Evolutionary conservation across 1,140 invertebrate genomes (phyloP).

Genomic region (Ylistrum balloti): DNA sequence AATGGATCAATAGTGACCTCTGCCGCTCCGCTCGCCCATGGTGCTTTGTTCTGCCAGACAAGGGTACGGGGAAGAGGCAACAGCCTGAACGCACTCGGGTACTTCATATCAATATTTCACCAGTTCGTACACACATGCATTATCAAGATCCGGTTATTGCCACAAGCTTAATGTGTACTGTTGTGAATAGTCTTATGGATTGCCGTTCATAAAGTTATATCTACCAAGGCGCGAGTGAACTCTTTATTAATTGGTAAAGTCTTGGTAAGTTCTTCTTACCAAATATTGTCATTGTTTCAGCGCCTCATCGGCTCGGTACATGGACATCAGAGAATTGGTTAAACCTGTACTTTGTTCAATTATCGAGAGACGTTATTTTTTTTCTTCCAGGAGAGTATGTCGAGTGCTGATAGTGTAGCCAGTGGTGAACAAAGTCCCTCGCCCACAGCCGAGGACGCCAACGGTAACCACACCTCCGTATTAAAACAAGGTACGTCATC

Average conservation of each 20-base stretch:
- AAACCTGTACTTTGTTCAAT: too few relatives aligned
- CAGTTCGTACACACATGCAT: neutral
- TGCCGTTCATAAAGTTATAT: neutral
- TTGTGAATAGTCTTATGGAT: neutral
- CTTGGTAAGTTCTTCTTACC: neutral
- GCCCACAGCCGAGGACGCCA: constrained; percentile 56
- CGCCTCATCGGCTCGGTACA: too few relatives aligned
- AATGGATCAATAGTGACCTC: neutral
- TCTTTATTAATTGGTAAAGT: constrained; percentile 28
- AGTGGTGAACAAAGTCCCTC: constrained; percentile 67
- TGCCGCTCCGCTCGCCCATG: constrained; percentile 21
- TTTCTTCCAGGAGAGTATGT: constrained; percentile 73
- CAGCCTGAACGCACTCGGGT: neutral
- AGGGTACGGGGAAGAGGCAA: constrained; percentile 37
- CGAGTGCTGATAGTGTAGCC: constrained; percentile 70
- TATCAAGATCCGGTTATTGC: neutral
- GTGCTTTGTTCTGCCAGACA: neutral
- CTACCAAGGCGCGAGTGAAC: neutral
- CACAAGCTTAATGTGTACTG: neutral
- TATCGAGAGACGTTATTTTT: neutral
- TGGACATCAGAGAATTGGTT: too few relatives aligned
- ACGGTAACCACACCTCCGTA: constrained; percentile 44
- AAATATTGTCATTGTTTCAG: neutral
- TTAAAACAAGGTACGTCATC: neutral
- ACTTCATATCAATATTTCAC: constrained; percentile 33